phyloP scores from a whole-genome alignment of 2,797 vertebrate genomes.

The Catamblyrhynchus diadema region DNA sequence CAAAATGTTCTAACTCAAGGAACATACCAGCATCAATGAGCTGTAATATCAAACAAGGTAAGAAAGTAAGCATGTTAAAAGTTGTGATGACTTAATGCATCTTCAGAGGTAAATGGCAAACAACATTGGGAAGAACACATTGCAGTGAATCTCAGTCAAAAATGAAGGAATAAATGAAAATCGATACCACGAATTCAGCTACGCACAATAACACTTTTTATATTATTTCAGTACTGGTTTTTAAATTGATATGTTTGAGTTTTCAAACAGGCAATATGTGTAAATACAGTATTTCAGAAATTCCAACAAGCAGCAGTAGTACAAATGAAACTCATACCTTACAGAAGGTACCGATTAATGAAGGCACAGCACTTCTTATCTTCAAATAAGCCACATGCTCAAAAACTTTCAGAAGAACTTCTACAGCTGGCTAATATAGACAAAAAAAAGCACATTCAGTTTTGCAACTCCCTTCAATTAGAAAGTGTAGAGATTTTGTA shows the following conservation, averaged over 20 bases:
- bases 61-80: not conserved
- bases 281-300: not conserved
- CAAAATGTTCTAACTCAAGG: conserved; percentile 74
- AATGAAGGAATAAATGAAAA: not conserved
- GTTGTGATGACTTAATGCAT: not conserved
- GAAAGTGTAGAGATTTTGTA: not conserved
- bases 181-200: fast-evolving
- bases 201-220: not conserved
- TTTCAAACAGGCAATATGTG: not conserved
- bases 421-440: conserved; percentile 78
- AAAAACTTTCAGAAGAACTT: conserved; percentile 84
- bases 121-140: not conserved
- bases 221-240: not conserved
- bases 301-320: not conserved
- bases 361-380: conserved; percentile 70
- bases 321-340: conserved; percentile 79
- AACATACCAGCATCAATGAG: conserved; percentile 76
- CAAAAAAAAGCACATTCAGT: conserved; percentile 11
- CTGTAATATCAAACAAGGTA: conserved; percentile 54
- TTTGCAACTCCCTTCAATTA: not conserved
- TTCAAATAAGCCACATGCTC: conserved; percentile 79
- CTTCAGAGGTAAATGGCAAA: not conserved
- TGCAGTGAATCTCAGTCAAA: not conserved
- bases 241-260: not conserved
- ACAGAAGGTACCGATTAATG: conserved; percentile 79